Percentiles rank a stretch among this genome's conserved stretches.
Conservation (phyloP, 1,140 invertebrate species). For the Chironomus tepperi region DNA sequence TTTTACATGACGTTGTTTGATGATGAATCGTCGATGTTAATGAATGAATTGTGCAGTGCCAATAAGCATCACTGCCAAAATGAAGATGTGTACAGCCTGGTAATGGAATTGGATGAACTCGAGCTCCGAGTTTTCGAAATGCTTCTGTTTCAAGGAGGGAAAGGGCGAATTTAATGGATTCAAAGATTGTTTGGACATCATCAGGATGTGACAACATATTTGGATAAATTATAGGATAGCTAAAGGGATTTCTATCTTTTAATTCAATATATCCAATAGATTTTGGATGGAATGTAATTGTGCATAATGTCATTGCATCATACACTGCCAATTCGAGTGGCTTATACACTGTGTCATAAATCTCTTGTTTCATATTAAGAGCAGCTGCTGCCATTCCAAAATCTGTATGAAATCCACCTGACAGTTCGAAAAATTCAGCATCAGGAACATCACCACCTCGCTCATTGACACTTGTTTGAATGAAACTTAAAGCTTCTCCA, state of each 20-base stretch:
- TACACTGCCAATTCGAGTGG: conserved; percentile 43
- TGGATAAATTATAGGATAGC: conserved; percentile 62
- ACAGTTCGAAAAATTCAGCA: conserved; percentile 50
- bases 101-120: not conserved
- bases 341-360: conserved; percentile 48
- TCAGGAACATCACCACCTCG: conserved; percentile 48
- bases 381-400: conserved; percentile 44
- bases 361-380: conserved; percentile 44
- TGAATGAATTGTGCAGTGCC: conserved; percentile 31
- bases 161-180: conserved; percentile 45
- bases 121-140: conserved; percentile 37
- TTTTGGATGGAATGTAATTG: conserved; percentile 54
- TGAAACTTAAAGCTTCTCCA: conserved; percentile 54
- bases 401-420: conserved; percentile 52
- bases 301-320: conserved; percentile 56
- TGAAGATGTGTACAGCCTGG: not conserved
- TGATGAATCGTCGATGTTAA: conserved; percentile 34
- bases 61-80: conserved; percentile 36
- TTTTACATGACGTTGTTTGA: conserved; percentile 40
- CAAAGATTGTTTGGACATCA: conserved; percentile 56
- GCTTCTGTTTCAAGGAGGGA: conserved; percentile 42
- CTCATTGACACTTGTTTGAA: conserved; percentile 41
- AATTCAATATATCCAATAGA: conserved; percentile 37
- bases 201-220: conserved; percentile 62
- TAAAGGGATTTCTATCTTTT: conserved; percentile 30